These are phyloP conservation scores for Formica exsecta DNA, from an alignment of 1,140 invertebrate species.

Conservation along the genomic window DNA sequence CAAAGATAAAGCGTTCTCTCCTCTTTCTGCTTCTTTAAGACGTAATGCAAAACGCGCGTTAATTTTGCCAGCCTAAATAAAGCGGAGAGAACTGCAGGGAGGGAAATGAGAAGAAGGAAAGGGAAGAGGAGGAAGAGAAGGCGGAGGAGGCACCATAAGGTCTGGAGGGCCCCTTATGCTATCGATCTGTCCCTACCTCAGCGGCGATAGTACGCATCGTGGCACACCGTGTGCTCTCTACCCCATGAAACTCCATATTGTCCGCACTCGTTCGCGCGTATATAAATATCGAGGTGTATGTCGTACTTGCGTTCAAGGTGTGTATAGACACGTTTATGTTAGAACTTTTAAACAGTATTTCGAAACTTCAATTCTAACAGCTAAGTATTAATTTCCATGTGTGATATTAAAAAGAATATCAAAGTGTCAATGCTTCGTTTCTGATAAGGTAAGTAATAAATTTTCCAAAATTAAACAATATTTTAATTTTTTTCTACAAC, in stretches of 20 bases:
- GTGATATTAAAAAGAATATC: not conserved
- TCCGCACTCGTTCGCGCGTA: constrained; percentile 63
- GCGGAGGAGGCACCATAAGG: constrained; percentile 82
- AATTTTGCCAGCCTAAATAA: constrained; percentile 70
- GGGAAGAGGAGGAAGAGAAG: constrained; percentile 64
- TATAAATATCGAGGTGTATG: constrained; percentile 58
- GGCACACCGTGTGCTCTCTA: constrained; percentile 70
- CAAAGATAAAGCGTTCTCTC: not conserved
- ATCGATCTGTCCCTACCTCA: constrained; percentile 82
- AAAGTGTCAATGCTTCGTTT: not conserved
- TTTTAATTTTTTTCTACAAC: not conserved
- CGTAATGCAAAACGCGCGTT: constrained; percentile 69
- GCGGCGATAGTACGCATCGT: constrained; percentile 74
- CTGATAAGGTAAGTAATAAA: not conserved
- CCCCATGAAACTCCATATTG: constrained; percentile 80
- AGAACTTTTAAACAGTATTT: constrained; percentile 23
- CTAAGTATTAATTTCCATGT: not conserved
- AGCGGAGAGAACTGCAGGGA: constrained; percentile 40
- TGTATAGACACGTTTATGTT: not conserved
- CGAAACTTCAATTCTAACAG: constrained; percentile 9
- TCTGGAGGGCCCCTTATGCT: constrained; percentile 81
- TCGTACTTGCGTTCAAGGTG: constrained; percentile 22
- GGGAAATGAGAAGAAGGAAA: constrained; percentile 32
- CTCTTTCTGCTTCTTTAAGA: constrained; percentile 7
- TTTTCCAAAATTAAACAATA: not conserved